Percentiles rank a stretch among this genome's conserved stretches.
These are phyloP conservation scores for Agapetus fuscipes DNA, from an alignment of 2,888 invertebrate species.

Conservation along the genomic window DNA sequence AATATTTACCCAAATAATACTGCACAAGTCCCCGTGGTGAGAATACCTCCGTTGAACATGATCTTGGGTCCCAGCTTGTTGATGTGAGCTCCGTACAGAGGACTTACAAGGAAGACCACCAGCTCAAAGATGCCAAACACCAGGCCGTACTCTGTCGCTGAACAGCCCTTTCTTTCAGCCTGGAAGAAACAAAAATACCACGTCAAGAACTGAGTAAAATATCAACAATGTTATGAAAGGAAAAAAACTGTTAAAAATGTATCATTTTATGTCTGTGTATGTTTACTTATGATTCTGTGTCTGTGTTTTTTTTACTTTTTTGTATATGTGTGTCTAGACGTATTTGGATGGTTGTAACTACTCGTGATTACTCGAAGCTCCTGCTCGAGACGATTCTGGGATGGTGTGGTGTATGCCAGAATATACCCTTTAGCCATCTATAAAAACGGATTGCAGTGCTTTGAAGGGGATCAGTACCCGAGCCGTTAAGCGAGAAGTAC, in stretches of 20 bases:
- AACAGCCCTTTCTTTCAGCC: constrained; percentile 74
- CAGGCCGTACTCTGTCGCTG: constrained; percentile 73
- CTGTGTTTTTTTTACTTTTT: no score
- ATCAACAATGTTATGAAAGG: neutral
- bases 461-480: no score
- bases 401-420: no score
- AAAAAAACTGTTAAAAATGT: no score
- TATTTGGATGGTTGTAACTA: no score
- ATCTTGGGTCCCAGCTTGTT: constrained; percentile 70
- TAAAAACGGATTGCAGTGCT: no score
- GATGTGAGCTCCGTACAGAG: constrained; percentile 71
- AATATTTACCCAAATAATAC: constrained; percentile 74
- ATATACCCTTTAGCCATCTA: no score
- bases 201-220: constrained; percentile 7
- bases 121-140: constrained; percentile 83
- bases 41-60: constrained; percentile 73
- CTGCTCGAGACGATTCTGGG: no score
- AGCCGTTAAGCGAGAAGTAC: no score
- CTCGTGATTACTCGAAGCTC: no score
- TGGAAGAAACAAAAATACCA: constrained; percentile 31
- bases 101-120: constrained; percentile 72
- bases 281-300: no score
- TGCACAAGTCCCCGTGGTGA: constrained; percentile 73
- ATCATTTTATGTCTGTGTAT: no score
- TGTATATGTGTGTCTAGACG: neutral